Base-by-base conservation (phyloP, 2,888 invertebrate species). In the Ypsolopha scabrella region DNA sequence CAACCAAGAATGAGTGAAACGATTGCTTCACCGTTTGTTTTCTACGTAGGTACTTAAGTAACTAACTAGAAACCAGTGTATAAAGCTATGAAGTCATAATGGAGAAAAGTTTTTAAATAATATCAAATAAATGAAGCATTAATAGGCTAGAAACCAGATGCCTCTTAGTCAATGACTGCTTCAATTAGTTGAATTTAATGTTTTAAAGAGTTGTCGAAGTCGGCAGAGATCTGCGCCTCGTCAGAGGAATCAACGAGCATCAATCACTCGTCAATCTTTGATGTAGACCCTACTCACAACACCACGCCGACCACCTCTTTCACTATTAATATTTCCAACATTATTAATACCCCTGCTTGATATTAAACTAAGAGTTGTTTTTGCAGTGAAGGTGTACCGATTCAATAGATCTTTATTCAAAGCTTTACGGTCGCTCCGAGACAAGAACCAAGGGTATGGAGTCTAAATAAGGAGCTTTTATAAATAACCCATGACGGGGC, bases 381-480 rank as follows among this genome's bases (percentile, higher is more conserved):
- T 24, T 24, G 24, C 24, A 24, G 4, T 24, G 24, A 24, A 24
- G 24, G 24, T 24, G 2, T 24, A 24, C 24, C 24, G 24, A 24
- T 24, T 24, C 24, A 24, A 24, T 24, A 24, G 24, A 24, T 4
- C 24, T 24, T 24, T 24, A 24, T 24, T 24, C 24, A 24, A 24
- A 24, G 24, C 24, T 24, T 24, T 24, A 24, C 24, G 2, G 24
- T 24, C 24, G 4, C 24, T 24, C 24, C 24, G 24, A 24, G 24
- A 24, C 24, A 24, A 24, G 24, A 24, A 24, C 41, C 44, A 53
- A 41, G 60, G 60, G 67, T 68, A 61, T 10, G 63, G 69, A 60
- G 55, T 74, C 78, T 76, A 75, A 75, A 80, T 78, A 77, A 75
- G 76, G 75, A 59, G 59, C 61, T 64, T 67, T 72, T 79, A 83